These are phyloP conservation scores for Holocentrus rufus DNA, from an alignment of 2,797 vertebrate genomes.

Conservation along the genomic window DNA sequence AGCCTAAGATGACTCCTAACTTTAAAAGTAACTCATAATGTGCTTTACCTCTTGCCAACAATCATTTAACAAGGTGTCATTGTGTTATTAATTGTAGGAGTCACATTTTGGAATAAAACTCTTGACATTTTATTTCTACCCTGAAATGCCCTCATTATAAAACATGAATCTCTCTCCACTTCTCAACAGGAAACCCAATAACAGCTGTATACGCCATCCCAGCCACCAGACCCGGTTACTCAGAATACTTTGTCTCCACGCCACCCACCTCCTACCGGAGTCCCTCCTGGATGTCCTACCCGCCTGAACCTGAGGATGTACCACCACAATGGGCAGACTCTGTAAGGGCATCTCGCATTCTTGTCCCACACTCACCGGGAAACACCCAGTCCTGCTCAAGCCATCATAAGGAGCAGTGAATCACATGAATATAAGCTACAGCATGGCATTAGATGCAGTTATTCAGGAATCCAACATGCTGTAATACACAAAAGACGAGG, in stretches of 20 bases:
- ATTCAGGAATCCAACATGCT: slow-evolving; percentile 10
- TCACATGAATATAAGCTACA: neutral
- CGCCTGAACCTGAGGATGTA: slow-evolving; percentile 91
- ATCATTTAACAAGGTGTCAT: neutral
- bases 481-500: neutral
- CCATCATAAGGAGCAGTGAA: neutral
- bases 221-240: slow-evolving; percentile 89
- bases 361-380: neutral
- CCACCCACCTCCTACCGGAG: slow-evolving; percentile 93
- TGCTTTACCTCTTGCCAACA: neutral
- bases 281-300: slow-evolving; percentile 97
- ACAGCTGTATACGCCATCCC: slow-evolving; percentile 98
- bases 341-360: slow-evolving; percentile 81
- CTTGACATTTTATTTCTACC: neutral
- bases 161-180: slow-evolving; percentile 1
- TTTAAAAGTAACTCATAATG: neutral
- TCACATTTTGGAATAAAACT: slow-evolving; percentile 5
- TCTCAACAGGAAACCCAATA: slow-evolving; percentile 90
- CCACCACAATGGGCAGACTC: slow-evolving; percentile 95
- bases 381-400: neutral
- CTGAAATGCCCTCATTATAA: neutral
- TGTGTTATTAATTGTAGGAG: too few relatives aligned
- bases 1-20: slow-evolving; percentile 28
- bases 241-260: slow-evolving; percentile 93
- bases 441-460: neutral